Evolutionary conservation across 1,140 invertebrate species (phyloP).

Genomic region (Bombus sylvicola): DNA sequence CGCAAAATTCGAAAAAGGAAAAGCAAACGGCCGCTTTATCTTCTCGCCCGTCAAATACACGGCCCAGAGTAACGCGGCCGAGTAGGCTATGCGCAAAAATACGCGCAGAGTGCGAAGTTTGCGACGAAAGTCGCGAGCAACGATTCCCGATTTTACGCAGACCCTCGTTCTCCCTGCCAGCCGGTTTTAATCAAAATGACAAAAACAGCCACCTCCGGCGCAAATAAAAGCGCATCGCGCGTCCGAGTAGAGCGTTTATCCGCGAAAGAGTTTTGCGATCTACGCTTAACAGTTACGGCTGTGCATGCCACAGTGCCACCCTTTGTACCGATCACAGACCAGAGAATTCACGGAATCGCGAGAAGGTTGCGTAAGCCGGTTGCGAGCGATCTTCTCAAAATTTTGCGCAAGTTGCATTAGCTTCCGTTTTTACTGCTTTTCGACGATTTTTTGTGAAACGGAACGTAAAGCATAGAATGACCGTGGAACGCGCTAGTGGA

Average conservation of each 20-base stretch:
- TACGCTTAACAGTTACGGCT: neutral
- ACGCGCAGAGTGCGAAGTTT: too few species aligned
- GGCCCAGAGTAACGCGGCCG: neutral
- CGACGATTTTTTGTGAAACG: neutral
- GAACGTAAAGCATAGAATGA: too few species aligned
- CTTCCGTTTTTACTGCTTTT: neutral
- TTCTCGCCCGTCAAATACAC: neutral
- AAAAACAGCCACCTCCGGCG: neutral
- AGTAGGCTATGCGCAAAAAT: neutral
- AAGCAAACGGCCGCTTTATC: neutral
- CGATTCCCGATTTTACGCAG: neutral
- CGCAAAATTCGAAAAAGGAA: neutral
- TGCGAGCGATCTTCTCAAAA: neutral
- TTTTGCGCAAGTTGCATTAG: neutral
- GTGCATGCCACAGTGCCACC: neutral
- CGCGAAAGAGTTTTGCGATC: neutral
- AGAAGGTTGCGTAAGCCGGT: neutral
- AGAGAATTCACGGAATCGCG: slow-evolving; percentile 16
- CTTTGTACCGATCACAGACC: neutral
- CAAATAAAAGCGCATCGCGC: neutral
- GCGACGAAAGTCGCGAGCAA: neutral
- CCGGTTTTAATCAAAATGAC: neutral
- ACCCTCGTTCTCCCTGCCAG: neutral
- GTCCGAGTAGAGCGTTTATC: neutral
- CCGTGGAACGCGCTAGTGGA: too few species aligned